Evolutionary conservation across 2,888 invertebrate genomes (phyloP).

Genomic region (Morpho deidamia): DNA sequence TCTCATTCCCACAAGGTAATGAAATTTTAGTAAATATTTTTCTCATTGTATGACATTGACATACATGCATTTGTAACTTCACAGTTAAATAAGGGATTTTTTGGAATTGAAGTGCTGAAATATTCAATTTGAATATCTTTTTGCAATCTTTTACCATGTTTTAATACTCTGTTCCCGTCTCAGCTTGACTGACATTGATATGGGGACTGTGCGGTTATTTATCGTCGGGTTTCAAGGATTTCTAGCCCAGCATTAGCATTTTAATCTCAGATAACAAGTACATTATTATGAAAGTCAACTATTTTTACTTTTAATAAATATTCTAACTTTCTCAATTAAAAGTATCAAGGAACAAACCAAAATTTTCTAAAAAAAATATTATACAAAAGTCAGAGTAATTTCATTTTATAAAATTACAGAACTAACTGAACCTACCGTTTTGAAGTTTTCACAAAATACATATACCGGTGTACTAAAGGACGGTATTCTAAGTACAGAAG

Average conservation of each 20-base stretch:
- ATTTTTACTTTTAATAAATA: too few species aligned
- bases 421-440: slow-evolving; percentile 38
- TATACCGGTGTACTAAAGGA: slow-evolving; percentile 42
- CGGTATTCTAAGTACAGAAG: slow-evolving; percentile 32
- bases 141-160: neutral
- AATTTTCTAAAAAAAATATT: neutral
- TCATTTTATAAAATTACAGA: slow-evolving; percentile 36
- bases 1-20: slow-evolving; percentile 54
- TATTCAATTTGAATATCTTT: too few species aligned
- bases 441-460: slow-evolving; percentile 45
- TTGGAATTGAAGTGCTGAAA: too few species aligned
- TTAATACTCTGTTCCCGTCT: neutral
- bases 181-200: slow-evolving; percentile 9
- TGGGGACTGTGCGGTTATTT: neutral
- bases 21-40: neutral
- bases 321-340: too few species aligned
- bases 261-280: neutral
- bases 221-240: slow-evolving; percentile 2
- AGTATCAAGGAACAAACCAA: too few species aligned
- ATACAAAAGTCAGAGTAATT: too few species aligned
- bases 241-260: slow-evolving; percentile 6
- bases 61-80: too few species aligned
- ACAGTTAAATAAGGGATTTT: too few species aligned
- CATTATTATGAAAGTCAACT: too few species aligned
- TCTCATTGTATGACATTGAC: too few species aligned